Base-by-base conservation (phyloP, 2,797 vertebrate genomes). In the Acrossocheilus wenchowensis region DNA sequence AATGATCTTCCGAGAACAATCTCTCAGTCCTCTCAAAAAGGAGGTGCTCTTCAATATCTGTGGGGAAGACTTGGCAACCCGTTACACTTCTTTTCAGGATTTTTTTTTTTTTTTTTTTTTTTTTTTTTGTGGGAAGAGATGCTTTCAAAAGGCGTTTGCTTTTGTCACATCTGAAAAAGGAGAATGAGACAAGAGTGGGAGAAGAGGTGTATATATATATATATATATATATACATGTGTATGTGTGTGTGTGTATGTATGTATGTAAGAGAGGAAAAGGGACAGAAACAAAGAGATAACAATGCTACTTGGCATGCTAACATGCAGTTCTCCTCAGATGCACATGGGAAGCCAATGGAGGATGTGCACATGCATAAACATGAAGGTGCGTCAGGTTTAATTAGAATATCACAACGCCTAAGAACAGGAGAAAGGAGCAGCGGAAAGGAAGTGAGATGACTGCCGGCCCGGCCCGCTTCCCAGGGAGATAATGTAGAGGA, bases 311-410 rank as follows among this genome's bases (percentile, higher is more conserved):
- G 52, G 82, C 82, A 87, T 81, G 64, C 75, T 30, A 84, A 71
- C 41, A 69, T 81, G 82, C 45, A 78, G 41, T 81, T 62, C 88
- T 79, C 57, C 50, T 84, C 69, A 19, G 52, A 79, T 77, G 71
- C 85, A 75, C 41, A 66, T 83, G 36, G 50, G 66, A 75, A 26
- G 81, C 12, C 26, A 68, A 17, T 21, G 39, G 68, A 72, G 48
- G 84, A 77, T 86, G 68, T 87, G 81, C 72, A 71, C 81, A 88
- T 83, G 77, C 86, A 88, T 88, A 86, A 88, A 83, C 85, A 86
- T 84, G 83, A 90, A 88, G 80, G 23, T 43, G 77, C 36, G 41
- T 87, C 83, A 75, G 48, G 78, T 88, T 90, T 89, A 86, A 89
- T 90, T 86, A 85, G 73, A 90, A 86, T 83, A 84, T 88, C 86